A percentile compares a stretch with the other conserved stretches of the same genome.
Evolutionary conservation across 1,140 invertebrate genomes (phyloP).

Genomic region (Drepana arcuata): DNA sequence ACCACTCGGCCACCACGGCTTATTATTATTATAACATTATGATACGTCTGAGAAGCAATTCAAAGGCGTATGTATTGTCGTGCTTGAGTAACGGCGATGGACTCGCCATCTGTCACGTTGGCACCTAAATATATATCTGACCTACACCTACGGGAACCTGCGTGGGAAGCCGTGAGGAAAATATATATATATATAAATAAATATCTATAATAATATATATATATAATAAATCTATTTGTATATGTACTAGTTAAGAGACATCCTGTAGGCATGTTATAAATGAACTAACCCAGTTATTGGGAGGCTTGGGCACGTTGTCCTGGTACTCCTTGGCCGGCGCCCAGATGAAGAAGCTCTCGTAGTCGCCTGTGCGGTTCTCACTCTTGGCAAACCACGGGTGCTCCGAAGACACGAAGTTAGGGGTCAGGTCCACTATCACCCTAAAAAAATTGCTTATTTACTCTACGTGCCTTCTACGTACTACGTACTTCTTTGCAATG

Average conservation of each 20-base stretch:
- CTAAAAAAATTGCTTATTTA: constrained; percentile 30
- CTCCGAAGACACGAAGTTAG: constrained; percentile 61
- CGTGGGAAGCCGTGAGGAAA: too few species aligned
- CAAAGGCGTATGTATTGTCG: too few species aligned
- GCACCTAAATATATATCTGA: too few species aligned
- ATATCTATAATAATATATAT: too few species aligned
- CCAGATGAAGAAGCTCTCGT: constrained; percentile 82
- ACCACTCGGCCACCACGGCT: too few species aligned
- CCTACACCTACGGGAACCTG: constrained; percentile 73
- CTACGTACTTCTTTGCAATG: too few species aligned
- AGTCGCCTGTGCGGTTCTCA: constrained; percentile 66
- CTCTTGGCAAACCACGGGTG: constrained; percentile 82
- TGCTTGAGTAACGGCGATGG: too few species aligned
- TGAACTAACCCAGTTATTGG: constrained; percentile 82
- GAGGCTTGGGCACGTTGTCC: constrained; percentile 49
- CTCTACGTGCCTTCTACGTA: too few species aligned
- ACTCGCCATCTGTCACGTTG: constrained; percentile 20
- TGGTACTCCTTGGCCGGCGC: constrained; percentile 24
- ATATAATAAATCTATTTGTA: too few species aligned
- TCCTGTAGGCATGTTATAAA: not conserved
- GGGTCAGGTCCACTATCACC: constrained; percentile 68
- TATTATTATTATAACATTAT: too few species aligned
- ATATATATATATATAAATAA: constrained; percentile 1
- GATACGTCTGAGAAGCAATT: too few species aligned
- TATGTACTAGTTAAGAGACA: too few species aligned